These are phyloP conservation scores for Pseudochirops cupreus DNA, from an alignment of 2,797 vertebrate genomes.

Conservation along the genomic window DNA sequence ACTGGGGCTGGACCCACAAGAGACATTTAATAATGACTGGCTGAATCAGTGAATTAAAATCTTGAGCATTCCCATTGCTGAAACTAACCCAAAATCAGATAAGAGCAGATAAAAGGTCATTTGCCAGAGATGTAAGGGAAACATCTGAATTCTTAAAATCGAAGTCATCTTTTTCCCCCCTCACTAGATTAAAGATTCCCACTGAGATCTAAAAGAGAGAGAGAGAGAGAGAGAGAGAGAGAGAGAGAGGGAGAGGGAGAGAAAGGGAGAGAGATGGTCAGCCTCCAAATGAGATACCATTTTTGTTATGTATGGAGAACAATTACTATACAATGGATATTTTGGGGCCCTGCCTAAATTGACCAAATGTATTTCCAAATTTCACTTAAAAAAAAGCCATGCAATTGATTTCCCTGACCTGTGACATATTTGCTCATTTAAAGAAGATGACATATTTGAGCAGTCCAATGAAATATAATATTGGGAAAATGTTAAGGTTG, in stretches of 20 bases:
- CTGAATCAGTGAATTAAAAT: background rate
- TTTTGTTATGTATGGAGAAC: background rate
- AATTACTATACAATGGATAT: background rate
- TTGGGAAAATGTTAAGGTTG: background rate
- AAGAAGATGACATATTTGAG: background rate
- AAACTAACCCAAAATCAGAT: background rate
- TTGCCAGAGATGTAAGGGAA: background rate
- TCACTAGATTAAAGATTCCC: background rate
- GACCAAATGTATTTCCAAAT: background rate
- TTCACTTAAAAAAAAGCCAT: background rate
- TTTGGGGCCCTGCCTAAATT: background rate
- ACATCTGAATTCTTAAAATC: background rate
- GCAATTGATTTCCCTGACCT: background rate
- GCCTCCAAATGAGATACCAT: background rate
- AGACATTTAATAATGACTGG: background rate
- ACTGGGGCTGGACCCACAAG: background rate
- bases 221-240: too few relatives aligned
- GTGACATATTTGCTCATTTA: background rate
- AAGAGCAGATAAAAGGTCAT: background rate
- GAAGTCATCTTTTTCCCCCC: background rate
- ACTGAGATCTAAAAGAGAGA: background rate
- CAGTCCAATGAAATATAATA: background rate
- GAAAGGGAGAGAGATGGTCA: background rate
- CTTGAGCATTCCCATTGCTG: background rate
- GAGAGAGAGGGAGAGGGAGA: too few relatives aligned